Conservation (phyloP, 2,113 vertebrate genomes). For the Mustela lutreola region DNA sequence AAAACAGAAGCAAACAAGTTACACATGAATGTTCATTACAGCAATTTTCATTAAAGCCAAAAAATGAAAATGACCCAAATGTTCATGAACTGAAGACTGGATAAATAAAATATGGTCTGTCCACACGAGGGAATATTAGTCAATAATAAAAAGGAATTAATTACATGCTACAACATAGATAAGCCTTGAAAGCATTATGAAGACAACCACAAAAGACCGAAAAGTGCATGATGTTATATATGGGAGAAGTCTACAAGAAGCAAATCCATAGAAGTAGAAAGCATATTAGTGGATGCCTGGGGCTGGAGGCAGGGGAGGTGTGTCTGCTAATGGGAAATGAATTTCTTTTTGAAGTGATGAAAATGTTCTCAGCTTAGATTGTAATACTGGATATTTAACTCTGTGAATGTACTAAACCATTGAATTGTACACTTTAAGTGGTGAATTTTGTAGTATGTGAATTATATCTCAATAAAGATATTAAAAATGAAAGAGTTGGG, state of each 20-base stretch:
- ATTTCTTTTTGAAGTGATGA: conserved; percentile 24
- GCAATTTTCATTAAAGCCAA: not conserved
- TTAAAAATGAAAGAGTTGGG: not conserved
- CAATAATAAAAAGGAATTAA: not conserved
- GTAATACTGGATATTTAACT: not conserved
- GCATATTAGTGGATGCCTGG: not conserved
- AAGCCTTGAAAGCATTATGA: not conserved
- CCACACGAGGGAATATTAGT: not conserved
- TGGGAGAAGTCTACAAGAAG: not conserved
- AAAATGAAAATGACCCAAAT: conserved; percentile 17
- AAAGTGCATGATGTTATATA: not conserved
- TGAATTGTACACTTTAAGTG: not conserved
- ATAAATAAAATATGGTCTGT: not conserved
- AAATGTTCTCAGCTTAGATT: conserved; percentile 33
- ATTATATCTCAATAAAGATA: conserved; percentile 21
- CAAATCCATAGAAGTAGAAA: not conserved
- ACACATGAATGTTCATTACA: not conserved
- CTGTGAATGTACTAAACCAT: not conserved
- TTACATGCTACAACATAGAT: not conserved
- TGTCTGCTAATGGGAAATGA: not conserved
- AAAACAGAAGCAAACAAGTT: not conserved
- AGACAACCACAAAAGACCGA: not conserved
- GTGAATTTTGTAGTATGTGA: conserved; percentile 43
- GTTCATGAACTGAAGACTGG: not conserved
- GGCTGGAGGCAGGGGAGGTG: not conserved